Conservation (phyloP, 2,113 vertebrate species). For the Macrotus californicus region DNA sequence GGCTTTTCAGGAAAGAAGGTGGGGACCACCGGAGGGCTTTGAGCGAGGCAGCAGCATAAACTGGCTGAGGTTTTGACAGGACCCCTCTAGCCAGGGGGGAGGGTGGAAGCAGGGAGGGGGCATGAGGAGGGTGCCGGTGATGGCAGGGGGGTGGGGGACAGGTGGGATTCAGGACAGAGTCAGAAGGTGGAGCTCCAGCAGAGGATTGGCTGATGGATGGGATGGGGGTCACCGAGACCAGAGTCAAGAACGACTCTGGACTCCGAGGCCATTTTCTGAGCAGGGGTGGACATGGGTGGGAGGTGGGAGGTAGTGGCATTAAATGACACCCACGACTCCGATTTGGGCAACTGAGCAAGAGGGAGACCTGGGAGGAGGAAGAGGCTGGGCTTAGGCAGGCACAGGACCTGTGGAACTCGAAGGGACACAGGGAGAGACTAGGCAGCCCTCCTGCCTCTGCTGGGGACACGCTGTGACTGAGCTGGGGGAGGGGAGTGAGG, state of each 20-base stretch:
- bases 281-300: fast-evolving
- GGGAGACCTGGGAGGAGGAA: neutral
- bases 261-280: neutral
- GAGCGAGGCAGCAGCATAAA: neutral
- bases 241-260: no score
- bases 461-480: fast-evolving
- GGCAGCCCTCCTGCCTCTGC: neutral
- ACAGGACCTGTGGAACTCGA: fast-evolving
- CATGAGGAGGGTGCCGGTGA: neutral
- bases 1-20: neutral
- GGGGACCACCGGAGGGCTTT: neutral
- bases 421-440: fast-evolving
- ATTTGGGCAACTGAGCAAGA: neutral
- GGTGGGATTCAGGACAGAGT: fast-evolving
- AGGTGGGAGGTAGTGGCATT: neutral
- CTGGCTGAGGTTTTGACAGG: neutral
- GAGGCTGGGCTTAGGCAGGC: neutral
- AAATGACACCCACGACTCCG: neutral
- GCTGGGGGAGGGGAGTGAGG: neutral
- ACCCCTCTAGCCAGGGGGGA: neutral
- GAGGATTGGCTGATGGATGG: fast-evolving
- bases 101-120: neutral
- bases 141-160: neutral
- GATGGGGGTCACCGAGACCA: fast-evolving
- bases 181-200: neutral